phyloP scores from a whole-genome alignment of 2,888 invertebrate species.

The Zhuqinia jingwanae region DNA sequence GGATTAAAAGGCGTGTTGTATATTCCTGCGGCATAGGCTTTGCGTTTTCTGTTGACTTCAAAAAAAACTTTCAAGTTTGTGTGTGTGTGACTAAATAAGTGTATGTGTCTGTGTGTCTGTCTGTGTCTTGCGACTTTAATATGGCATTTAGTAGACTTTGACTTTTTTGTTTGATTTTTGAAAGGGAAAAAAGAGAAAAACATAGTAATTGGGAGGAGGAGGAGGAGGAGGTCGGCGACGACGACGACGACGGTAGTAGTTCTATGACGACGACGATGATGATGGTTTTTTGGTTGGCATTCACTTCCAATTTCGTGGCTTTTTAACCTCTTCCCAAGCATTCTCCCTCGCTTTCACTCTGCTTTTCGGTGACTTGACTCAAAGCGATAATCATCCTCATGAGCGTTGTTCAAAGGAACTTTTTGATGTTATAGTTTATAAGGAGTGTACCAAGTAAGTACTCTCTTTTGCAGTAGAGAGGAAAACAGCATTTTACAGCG shows the following conservation, averaged over 20 bases:
- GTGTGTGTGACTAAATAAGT: not conserved
- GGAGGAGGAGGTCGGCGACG: not conserved
- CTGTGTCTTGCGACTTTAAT: constrained; percentile 1
- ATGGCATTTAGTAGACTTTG: constrained; percentile 5
- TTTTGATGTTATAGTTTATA: not conserved
- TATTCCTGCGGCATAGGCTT: constrained; percentile 16
- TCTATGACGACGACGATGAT: not conserved
- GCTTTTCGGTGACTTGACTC: constrained; percentile 59
- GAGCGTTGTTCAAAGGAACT: constrained; percentile 16
- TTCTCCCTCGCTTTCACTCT: constrained; percentile 1
- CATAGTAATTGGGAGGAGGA: constrained; percentile 33
- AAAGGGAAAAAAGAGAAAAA: constrained; percentile 15
- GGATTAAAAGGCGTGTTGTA: constrained; percentile 28
- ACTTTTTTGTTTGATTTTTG: constrained; percentile 57
- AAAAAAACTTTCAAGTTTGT: constrained; percentile 27
- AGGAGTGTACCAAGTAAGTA: not conserved
- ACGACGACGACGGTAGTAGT: too few species aligned
- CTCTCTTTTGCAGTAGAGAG: not conserved
- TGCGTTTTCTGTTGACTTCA: not conserved
- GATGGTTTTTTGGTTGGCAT: constrained; percentile 29
- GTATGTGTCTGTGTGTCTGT: not conserved
- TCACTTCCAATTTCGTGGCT: constrained; percentile 64
- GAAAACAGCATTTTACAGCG: constrained; percentile 4
- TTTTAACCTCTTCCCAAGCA: constrained; percentile 51
- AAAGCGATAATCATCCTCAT: constrained; percentile 27